Base-by-base conservation (phyloP, 1,140 invertebrate species). In the Olivierus martensii region DNA sequence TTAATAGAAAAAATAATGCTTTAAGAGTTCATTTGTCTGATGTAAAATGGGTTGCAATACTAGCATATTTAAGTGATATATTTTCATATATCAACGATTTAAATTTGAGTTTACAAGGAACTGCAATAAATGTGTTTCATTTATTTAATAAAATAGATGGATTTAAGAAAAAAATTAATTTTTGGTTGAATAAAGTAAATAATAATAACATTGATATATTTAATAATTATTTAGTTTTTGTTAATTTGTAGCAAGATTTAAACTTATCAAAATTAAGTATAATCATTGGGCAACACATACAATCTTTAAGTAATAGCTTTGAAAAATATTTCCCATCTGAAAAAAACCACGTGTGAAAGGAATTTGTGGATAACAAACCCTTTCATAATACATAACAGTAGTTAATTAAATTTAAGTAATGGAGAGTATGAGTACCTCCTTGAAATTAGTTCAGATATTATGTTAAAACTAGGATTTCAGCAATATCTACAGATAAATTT, bases 111-210 rank as follows among this genome's bases (percentile, higher is more conserved):
- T 46, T 46, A 46, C 21, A 34, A 46, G 22, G 45, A 46, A 46
- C 45, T 46, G 19, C 4, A 46, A 46, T 46, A 28, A 46, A 34
- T 7, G 35, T 0, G n/a, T 34, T 46, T 46, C 45, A 46, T 46
- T 46, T 46, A 46, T 46, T 46, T 46, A 46, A 46, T 46, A 46
- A 46, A 46, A 46, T 18, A 46, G 21, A 45, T 45, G 21, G 1
- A 45, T 45, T 45, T 18, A 28, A 21, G 43, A 21, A 21, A 21
- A 21, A 21, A 45, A 2, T 45, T 45, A 3, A 21, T 5, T 41
- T 41, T 17, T 18, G 43, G 3, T 45, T 18, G 19, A 12, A 21
- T 18, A 45, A 18, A 18, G 18, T 45, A 17, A 18, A 19, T 10
- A 45, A 45, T 45, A 45, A 45, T 18, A n/a, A n/a, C n/a, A 21